Conservation (phyloP, 2,113 vertebrate genomes). For the Chaetops frenatus region DNA sequence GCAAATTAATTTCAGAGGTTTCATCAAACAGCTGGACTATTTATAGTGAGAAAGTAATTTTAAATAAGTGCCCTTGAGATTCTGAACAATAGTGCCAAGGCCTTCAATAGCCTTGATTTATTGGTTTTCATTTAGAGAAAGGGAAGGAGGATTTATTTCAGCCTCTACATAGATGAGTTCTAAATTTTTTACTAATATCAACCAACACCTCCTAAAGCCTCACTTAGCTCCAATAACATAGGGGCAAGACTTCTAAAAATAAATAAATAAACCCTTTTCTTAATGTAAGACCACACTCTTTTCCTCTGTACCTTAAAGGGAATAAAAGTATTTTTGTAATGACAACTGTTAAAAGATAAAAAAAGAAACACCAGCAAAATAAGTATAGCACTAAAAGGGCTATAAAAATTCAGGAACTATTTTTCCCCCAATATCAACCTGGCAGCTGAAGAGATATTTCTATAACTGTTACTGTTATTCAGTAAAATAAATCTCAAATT, state of each 20-base stretch:
- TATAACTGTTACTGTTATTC: not conserved
- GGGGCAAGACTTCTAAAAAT: not conserved
- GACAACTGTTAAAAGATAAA: not conserved
- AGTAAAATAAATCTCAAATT: not conserved
- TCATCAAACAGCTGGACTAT: constrained; percentile 63
- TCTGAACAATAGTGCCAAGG: constrained; percentile 65
- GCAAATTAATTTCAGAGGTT: constrained; percentile 70
- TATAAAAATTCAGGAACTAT: not conserved
- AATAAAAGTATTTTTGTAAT: not conserved
- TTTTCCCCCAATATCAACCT: not conserved
- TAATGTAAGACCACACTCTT: not conserved
- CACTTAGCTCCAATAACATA: not conserved
- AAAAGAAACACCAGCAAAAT: not conserved
- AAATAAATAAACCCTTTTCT: not conserved
- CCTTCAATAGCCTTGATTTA: constrained; percentile 70
- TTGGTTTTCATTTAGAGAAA: constrained; percentile 71
- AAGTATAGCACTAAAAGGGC: not conserved
- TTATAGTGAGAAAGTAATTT: constrained; percentile 67
- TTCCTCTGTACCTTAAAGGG: not conserved
- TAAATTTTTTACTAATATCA: constrained; percentile 63
- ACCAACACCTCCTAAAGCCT: constrained; percentile 29
- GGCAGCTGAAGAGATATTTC: not conserved
- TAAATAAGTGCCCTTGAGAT: constrained; percentile 72
- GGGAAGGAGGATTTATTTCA: constrained; percentile 67
- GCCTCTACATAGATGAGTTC: constrained; percentile 44